phyloP scores from a whole-genome alignment of 2,888 invertebrate genomes.

The Melieria omissa region DNA sequence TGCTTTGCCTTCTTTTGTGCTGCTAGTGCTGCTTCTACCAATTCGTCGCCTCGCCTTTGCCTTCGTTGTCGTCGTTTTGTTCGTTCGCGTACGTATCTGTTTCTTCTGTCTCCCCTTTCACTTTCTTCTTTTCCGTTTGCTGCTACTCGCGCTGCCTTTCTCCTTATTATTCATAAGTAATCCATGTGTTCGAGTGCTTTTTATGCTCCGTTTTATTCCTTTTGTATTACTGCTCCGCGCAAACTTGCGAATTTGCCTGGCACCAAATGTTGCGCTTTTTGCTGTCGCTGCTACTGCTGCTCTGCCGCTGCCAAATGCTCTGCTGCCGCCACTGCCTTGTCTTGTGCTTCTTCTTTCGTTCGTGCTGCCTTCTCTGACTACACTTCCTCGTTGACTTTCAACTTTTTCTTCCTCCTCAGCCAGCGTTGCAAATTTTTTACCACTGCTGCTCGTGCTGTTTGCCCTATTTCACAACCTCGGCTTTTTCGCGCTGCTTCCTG shows the following conservation, averaged over 20 bases:
- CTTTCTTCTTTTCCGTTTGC: slow-evolving; percentile 56
- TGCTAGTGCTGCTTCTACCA: slow-evolving; percentile 43
- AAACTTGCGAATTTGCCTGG: not conserved
- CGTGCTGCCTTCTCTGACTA: slow-evolving; percentile 36
- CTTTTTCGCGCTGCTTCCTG: not conserved
- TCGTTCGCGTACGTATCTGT: slow-evolving; percentile 19
- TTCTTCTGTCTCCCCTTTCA: slow-evolving; percentile 41
- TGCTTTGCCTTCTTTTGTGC: slow-evolving; percentile 17
- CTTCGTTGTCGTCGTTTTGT: slow-evolving; percentile 34
- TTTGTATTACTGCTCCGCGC: not conserved
- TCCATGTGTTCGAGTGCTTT: slow-evolving; percentile 52
- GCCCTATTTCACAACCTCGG: slow-evolving; percentile 12
- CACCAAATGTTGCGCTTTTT: slow-evolving; percentile 2
- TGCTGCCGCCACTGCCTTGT: slow-evolving; percentile 33
- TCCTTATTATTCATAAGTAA: slow-evolving; percentile 61
- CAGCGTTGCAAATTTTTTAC: slow-evolving; percentile 47
- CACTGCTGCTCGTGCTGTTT: slow-evolving; percentile 7
- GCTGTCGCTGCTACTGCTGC: slow-evolving; percentile 20
- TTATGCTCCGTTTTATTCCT: slow-evolving; percentile 36
- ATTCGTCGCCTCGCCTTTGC: slow-evolving; percentile 35
- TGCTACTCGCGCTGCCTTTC: slow-evolving; percentile 51
- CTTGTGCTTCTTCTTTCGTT: slow-evolving; percentile 38
- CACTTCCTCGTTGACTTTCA: slow-evolving; percentile 36
- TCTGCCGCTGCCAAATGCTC: slow-evolving; percentile 25
- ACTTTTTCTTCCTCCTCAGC: slow-evolving; percentile 45